A percentile compares a stretch with the other conserved stretches of the same genome.
These are phyloP conservation scores for Melangyna quadrimaculata DNA, from an alignment of 2,888 invertebrate species.

Conservation along the genomic window DNA sequence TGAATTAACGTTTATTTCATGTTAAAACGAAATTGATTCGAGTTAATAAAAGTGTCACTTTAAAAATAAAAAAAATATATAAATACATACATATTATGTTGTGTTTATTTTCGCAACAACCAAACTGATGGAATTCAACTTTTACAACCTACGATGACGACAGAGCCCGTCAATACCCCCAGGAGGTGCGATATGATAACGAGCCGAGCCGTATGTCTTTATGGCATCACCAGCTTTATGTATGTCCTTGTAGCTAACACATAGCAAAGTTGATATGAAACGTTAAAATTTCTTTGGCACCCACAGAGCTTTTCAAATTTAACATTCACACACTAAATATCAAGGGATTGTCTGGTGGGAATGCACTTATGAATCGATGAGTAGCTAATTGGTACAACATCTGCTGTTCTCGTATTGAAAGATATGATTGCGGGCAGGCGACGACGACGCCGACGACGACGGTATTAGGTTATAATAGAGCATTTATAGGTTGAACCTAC, in stretches of 20 bases:
- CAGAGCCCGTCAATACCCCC: slow-evolving; percentile 10
- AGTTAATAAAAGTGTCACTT: too few species aligned
- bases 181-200: slow-evolving; percentile 33
- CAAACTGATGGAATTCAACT: slow-evolving; percentile 1
- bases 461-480: not conserved
- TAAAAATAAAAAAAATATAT: too few species aligned
- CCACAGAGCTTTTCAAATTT: slow-evolving; percentile 17
- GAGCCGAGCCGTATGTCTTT: slow-evolving; percentile 50
- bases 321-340: slow-evolving; percentile 4
- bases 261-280: slow-evolving; percentile 6
- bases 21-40: too few species aligned
- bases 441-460: too few species aligned
- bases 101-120: not conserved
- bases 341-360: slow-evolving; percentile 23
- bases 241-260: not conserved
- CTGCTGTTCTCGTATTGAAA: slow-evolving; percentile 33
- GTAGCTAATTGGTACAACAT: slow-evolving; percentile 66
- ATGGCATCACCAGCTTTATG: slow-evolving; percentile 4
- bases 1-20: too few species aligned
- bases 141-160: slow-evolving; percentile 1
- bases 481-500: not conserved
- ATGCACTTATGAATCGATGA: slow-evolving; percentile 66
- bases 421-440: slow-evolving; percentile 1
- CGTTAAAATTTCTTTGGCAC: slow-evolving; percentile 57
- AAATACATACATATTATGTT: too few species aligned